phyloP scores from a whole-genome alignment of 92 coral and sea anemone species.

The Epizoanthus fatuus region DNA sequence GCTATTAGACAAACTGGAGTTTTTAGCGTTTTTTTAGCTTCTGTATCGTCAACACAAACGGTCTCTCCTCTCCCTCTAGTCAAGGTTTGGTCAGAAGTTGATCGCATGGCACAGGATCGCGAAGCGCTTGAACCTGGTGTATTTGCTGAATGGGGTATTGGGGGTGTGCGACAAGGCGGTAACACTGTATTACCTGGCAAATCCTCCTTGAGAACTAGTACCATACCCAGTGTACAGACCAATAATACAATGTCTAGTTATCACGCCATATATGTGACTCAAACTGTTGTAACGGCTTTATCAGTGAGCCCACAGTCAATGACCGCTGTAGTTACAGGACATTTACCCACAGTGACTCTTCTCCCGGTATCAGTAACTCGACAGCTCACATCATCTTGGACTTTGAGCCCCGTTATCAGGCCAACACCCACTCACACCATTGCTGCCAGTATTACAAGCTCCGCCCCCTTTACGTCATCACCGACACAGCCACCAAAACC shows the following conservation, averaged over 20 bases:
- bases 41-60: background rate
- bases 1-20: background rate
- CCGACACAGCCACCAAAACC: background rate
- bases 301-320: background rate
- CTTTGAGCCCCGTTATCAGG: background rate
- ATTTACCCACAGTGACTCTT: background rate
- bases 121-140: background rate
- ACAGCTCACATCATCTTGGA: constrained; percentile 5
- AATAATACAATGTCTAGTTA: background rate
- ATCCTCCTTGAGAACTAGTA: background rate
- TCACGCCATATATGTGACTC: background rate
- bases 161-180: background rate
- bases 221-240: background rate
- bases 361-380: background rate
- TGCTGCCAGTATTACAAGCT: background rate
- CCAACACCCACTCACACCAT: background rate
- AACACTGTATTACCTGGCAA: background rate
- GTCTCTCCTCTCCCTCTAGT: background rate
- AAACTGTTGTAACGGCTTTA: background rate
- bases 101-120: background rate
- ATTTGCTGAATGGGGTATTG: background rate
- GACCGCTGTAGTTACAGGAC: background rate
- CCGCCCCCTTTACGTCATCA: background rate
- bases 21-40: too few species aligned
- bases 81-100: background rate